Base-by-base conservation (phyloP, 2,113 vertebrate species). In the Notechis scutatus region DNA sequence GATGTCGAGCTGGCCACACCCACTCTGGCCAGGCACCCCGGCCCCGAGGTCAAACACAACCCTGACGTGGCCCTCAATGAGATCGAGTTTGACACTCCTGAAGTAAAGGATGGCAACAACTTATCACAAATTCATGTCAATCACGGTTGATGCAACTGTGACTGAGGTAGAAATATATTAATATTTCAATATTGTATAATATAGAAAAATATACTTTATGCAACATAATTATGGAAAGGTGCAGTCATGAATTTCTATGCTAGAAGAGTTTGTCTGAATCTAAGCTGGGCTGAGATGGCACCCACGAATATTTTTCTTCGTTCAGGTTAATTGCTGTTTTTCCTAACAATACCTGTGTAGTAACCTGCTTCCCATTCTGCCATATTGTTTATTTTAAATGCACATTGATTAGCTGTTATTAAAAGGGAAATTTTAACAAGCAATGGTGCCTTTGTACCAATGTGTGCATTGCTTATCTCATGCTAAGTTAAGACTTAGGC, bases 351-450 rank as follows among this genome's bases (percentile, higher is more conserved):
- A 57, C n/a, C 45, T 61, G 55, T n/a, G 12, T 88, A 74, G 55
- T 52, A 26, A 24, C n/a, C 57, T 15, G 20, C 69, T 89, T 29
- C 9, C 21, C 12, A 42, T 45, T 26, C 23, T 88, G 47, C 20
- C 50, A 89, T 29, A 18, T 81, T 24, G 57, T 52, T 89, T 39
- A 26, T 21, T 39, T 55, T 88, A 55, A 88, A 59, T 45, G 20
- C 87, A 88, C 29, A 54, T 55, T 92, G 61, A 89, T 89, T n/a
- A 92, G n/a, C 50, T 34, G 81, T 91, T 90, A 64, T 52, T 50
- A 52, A n/a, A 29, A 52, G 45, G 52, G 69, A 91, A 15, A 74
- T 54, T 34, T 29, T 91, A 91, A 45, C 14, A 86, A 86, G 29
- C n/a, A 59, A 59, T 87, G 47, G 56, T 52, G 20, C 74, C 74